A percentile compares a stretch with the other conserved stretches of the same genome.
phyloP scores from a whole-genome alignment of 1,140 invertebrate species.

The Latrodectus geometricus region DNA sequence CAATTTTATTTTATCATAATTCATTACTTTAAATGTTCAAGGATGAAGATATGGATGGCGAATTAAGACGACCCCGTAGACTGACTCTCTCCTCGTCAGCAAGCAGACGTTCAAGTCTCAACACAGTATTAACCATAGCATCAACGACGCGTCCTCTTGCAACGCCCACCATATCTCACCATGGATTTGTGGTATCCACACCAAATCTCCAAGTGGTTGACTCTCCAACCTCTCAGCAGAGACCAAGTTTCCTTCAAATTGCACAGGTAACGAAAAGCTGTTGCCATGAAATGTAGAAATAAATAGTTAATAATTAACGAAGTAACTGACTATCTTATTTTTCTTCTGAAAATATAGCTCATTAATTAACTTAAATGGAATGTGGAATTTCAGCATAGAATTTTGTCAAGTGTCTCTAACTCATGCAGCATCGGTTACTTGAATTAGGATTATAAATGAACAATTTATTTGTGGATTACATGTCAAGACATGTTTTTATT shows the following conservation, averaged over 20 bases:
- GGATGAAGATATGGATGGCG: conserved; percentile 69
- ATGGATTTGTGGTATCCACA: conserved; percentile 51
- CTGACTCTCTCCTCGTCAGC: conserved; percentile 65
- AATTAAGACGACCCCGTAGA: conserved; percentile 66
- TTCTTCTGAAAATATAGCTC: not conserved
- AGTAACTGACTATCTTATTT: not conserved
- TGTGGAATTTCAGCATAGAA: not conserved
- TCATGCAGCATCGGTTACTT: too few relatives aligned
- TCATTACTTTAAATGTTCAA: conserved; percentile 6
- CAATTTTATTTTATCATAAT: too few relatives aligned
- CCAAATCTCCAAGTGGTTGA: conserved; percentile 34
- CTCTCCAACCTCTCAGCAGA: conserved; percentile 21
- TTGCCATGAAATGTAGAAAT: too few relatives aligned
- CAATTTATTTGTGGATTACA: too few relatives aligned
- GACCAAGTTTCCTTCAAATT: conserved; percentile 17
- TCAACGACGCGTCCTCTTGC: conserved; percentile 65
- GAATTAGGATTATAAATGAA: too few relatives aligned
- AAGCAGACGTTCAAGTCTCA: conserved; percentile 37
- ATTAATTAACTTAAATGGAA: not conserved
- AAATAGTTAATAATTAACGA: too few relatives aligned
- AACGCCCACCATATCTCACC: conserved; percentile 64
- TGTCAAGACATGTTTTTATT: too few relatives aligned
- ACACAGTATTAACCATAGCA: conserved; percentile 30
- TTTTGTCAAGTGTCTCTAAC: too few relatives aligned
- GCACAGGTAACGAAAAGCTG: conserved; percentile 1